These are phyloP conservation scores for Odontamblyopus lacepedii DNA, from an alignment of 2,797 vertebrate genomes.

Conservation along the genomic window DNA sequence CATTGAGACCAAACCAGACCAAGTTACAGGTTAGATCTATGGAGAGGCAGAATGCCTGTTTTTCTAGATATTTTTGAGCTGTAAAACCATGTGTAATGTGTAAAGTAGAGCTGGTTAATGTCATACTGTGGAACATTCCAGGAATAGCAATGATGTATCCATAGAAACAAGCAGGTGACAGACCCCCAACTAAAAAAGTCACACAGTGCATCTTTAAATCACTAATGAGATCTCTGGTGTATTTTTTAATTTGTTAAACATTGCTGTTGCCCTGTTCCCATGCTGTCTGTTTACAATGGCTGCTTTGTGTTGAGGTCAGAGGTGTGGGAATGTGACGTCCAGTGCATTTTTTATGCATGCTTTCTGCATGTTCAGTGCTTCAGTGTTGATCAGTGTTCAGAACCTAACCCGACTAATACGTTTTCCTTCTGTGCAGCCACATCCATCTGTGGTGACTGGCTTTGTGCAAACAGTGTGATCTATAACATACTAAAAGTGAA, in stretches of 20 bases:
- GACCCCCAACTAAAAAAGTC: too few species aligned
- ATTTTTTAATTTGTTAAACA: not conserved
- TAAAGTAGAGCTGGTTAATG: too few species aligned
- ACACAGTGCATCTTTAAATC: too few species aligned
- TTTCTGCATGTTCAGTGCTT: conserved; percentile 76
- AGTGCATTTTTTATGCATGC: conserved; percentile 80
- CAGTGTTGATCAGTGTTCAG: conserved; percentile 27
- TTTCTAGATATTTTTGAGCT: too few species aligned
- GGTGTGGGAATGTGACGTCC: conserved; percentile 17
- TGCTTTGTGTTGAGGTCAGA: conserved; percentile 47
- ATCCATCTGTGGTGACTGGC: conserved; percentile 60
- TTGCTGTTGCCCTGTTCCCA: conserved; percentile 17
- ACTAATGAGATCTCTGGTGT: not conserved
- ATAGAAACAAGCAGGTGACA: too few species aligned
- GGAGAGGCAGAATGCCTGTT: too few species aligned
- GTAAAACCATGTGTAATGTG: too few species aligned
- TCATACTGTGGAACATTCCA: too few species aligned
- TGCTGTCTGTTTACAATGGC: conserved; percentile 39
- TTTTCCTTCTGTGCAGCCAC: conserved; percentile 58
- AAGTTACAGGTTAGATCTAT: too few species aligned
- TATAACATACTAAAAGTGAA: conserved; percentile 68
- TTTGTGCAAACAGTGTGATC: conserved; percentile 44
- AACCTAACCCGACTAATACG: conserved; percentile 72
- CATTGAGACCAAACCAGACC: too few species aligned
- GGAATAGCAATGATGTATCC: too few species aligned